These are phyloP conservation scores for Mactra quadrangularis DNA, from an alignment of 1,140 invertebrate species.

Conservation along the genomic window DNA sequence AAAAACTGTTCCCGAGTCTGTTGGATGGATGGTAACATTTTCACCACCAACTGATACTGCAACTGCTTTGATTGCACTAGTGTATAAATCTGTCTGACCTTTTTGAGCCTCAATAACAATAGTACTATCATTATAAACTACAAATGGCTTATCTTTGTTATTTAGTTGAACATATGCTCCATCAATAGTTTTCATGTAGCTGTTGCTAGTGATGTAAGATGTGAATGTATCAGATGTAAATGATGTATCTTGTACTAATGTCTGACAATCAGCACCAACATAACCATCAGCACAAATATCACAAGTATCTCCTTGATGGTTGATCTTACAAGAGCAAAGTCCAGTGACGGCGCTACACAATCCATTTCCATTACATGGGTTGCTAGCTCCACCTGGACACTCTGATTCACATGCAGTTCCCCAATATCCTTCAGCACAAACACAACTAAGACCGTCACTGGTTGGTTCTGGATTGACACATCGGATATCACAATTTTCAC, in stretches of 20 bases:
- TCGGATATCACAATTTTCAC: slow-evolving; percentile 43
- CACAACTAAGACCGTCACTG: slow-evolving; percentile 31
- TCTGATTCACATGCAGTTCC: slow-evolving; percentile 59
- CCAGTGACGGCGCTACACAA: slow-evolving; percentile 64
- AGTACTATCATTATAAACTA: slow-evolving; percentile 40
- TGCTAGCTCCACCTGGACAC: slow-evolving; percentile 68
- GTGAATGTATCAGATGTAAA: neutral
- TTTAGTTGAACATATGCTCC: slow-evolving; percentile 56
- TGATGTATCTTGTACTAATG: slow-evolving; percentile 32
- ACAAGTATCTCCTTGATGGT: slow-evolving; percentile 58
- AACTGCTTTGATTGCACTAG: slow-evolving; percentile 42
- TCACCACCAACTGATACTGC: slow-evolving; percentile 24
- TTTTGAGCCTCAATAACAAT: slow-evolving; percentile 46
- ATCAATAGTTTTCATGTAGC: slow-evolving; percentile 65
- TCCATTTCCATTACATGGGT: slow-evolving; percentile 64
- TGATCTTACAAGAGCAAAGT: slow-evolving; percentile 64
- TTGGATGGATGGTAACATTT: slow-evolving; percentile 50
- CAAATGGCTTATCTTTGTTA: slow-evolving; percentile 43
- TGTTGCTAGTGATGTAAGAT: slow-evolving; percentile 53
- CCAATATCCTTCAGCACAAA: slow-evolving; percentile 70
- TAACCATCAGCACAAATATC: slow-evolving; percentile 62
- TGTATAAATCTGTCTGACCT: slow-evolving; percentile 32
- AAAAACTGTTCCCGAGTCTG: slow-evolving; percentile 34
- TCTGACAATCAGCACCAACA: slow-evolving; percentile 63
- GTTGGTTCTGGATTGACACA: slow-evolving; percentile 46